phyloP scores from a whole-genome alignment of 2,797 vertebrate genomes.

The Spondyliosoma cantharus region DNA sequence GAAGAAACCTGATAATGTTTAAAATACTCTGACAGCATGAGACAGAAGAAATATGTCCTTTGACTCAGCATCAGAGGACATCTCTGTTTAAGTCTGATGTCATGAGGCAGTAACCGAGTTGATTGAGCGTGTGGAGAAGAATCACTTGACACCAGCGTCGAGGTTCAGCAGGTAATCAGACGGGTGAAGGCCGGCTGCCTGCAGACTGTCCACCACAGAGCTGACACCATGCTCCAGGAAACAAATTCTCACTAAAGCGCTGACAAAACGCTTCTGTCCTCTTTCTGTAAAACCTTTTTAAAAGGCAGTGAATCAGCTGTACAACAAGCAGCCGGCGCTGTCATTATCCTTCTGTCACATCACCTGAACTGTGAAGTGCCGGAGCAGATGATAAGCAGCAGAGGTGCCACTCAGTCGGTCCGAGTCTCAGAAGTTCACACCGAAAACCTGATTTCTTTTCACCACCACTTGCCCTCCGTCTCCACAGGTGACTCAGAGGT shows the following conservation, averaged over 20 bases:
- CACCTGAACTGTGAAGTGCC: conserved; percentile 6
- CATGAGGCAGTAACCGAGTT: neutral
- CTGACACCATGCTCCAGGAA: neutral
- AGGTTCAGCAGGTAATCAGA: conserved; percentile 2
- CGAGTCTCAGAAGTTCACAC: neutral
- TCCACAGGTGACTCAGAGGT: conserved; percentile 12
- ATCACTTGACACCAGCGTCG: neutral
- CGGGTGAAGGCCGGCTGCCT: neutral
- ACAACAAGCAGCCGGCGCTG: neutral
- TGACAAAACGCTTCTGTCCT: neutral
- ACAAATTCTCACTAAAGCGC: neutral
- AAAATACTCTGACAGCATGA: neutral
- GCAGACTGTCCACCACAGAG: neutral
- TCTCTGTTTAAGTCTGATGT: neutral
- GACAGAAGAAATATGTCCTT: neutral
- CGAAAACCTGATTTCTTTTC: conserved; percentile 13
- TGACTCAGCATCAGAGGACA: neutral
- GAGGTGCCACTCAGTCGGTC: conserved; percentile 12
- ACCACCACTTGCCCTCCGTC: neutral
- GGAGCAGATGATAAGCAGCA: conserved; percentile 25
- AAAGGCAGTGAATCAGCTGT: neutral
- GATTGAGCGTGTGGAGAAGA: neutral
- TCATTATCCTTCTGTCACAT: conserved; percentile 22
- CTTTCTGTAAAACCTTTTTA: neutral
- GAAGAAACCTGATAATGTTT: neutral